Percentiles rank a stretch among this genome's conserved stretches.
Evolutionary conservation across 1,140 invertebrate species (phyloP).

Genomic region (Pogonognathellus flavescens): DNA sequence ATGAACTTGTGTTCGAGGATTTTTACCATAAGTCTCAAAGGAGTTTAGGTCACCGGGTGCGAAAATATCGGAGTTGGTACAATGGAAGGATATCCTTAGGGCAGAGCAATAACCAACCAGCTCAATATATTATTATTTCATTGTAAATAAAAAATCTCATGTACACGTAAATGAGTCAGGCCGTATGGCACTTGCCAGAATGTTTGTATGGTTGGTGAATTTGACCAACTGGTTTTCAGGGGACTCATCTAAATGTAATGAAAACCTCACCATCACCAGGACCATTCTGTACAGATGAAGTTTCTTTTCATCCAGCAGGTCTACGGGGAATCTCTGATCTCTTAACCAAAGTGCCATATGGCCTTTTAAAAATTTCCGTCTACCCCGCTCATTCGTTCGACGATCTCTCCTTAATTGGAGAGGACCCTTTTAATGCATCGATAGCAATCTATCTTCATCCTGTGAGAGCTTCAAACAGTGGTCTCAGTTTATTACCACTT

Average conservation of each 20-base stretch:
- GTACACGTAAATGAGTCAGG: slow-evolving; percentile 39
- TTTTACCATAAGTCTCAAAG: slow-evolving; percentile 38
- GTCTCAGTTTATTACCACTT: slow-evolving; percentile 2
- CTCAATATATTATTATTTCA: not conserved
- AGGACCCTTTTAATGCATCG: slow-evolving; percentile 45
- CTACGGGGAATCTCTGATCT: slow-evolving; percentile 38
- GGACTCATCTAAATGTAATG: slow-evolving; percentile 66
- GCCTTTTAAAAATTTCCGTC: slow-evolving; percentile 27
- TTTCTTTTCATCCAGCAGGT: slow-evolving; percentile 48
- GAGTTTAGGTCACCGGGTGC: slow-evolving; percentile 52
- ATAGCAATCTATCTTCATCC: slow-evolving; percentile 41
- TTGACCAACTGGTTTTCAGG: slow-evolving; percentile 59
- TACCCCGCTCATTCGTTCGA: not conserved
- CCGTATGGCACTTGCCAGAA: slow-evolving; percentile 61
- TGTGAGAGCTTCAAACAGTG: not conserved
- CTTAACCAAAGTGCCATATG: slow-evolving; percentile 57
- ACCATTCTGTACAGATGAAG: not conserved
- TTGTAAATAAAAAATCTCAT: slow-evolving; percentile 43
- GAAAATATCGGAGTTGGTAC: not conserved
- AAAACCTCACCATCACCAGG: slow-evolving; percentile 64
- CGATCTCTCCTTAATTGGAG: not conserved
- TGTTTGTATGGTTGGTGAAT: slow-evolving; percentile 57
- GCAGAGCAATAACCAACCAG: not conserved
- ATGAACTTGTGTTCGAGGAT: slow-evolving; percentile 24
- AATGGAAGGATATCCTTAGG: slow-evolving; percentile 18